Evolutionary conservation across 2,113 vertebrate genomes (phyloP).

Genomic region (Eulacestoma nigropectus): DNA sequence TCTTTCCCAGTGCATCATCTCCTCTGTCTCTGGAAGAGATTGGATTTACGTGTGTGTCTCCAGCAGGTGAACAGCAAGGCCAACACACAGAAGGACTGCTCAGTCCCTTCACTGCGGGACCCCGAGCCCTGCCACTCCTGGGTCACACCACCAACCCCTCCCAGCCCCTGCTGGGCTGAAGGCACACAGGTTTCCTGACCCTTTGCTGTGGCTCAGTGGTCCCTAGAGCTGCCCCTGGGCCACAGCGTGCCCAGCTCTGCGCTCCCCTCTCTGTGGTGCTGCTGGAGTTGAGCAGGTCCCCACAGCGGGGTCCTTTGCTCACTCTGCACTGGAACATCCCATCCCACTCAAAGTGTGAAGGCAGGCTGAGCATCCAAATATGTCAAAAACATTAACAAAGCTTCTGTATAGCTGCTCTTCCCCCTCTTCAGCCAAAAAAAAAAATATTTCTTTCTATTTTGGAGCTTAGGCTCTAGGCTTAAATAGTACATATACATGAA

Average conservation of each 20-base stretch:
- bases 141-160: neutral
- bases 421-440: neutral
- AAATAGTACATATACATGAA: neutral
- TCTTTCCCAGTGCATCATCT: neutral
- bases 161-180: neutral
- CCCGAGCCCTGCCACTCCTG: accelerated
- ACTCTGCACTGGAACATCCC: neutral
- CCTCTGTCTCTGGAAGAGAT: neutral
- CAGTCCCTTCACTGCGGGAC: neutral
- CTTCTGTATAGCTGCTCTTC: neutral
- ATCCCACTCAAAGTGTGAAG: neutral
- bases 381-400: neutral
- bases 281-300: neutral
- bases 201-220: neutral
- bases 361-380: neutral
- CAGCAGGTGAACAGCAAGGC: neutral
- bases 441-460: neutral
- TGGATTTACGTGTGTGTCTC: accelerated
- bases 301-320: accelerated
- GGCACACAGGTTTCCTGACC: accelerated
- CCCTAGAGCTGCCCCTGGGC: accelerated
- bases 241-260: accelerated
- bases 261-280: accelerated
- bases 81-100: neutral
- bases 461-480: neutral